Evolutionary conservation across 2,797 vertebrate species (phyloP).

Genomic region (Acomys russatus): DNA sequence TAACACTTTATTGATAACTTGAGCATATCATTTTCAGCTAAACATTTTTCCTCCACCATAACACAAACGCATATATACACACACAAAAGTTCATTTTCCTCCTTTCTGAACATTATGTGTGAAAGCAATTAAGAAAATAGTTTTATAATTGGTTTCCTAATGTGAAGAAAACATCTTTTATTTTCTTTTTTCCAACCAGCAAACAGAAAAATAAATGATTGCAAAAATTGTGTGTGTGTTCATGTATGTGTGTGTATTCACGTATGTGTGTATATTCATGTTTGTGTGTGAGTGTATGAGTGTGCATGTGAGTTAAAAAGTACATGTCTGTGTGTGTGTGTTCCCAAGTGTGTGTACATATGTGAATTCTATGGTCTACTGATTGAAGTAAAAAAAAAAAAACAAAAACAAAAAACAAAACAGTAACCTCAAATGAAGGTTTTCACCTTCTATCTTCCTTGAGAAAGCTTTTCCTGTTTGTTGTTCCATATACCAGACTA

Average conservation of each 20-base stretch:
- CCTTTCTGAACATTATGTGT: neutral
- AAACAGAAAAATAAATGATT: neutral
- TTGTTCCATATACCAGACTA: too few species aligned
- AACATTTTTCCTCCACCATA: neutral
- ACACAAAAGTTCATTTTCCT: neutral
- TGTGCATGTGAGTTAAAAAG: neutral
- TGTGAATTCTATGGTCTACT: neutral
- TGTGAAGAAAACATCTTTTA: neutral
- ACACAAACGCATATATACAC: neutral
- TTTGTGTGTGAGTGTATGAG: neutral
- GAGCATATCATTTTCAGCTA: neutral
- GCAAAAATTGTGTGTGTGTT: neutral
- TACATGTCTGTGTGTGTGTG: too few species aligned
- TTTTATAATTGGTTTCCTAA: neutral
- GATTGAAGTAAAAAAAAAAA: neutral
- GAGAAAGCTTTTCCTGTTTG: neutral
- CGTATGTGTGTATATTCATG: neutral
- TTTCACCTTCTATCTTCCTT: neutral
- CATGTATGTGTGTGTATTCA: neutral
- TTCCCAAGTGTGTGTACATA: too few species aligned
- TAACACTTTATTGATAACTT: neutral
- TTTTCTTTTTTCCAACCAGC: neutral
- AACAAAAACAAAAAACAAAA: neutral
- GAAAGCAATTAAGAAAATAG: neutral
- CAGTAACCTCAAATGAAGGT: neutral